phyloP scores from a whole-genome alignment of 64 coral and sea anemone genomes.

The Platygyra sinensis region DNA sequence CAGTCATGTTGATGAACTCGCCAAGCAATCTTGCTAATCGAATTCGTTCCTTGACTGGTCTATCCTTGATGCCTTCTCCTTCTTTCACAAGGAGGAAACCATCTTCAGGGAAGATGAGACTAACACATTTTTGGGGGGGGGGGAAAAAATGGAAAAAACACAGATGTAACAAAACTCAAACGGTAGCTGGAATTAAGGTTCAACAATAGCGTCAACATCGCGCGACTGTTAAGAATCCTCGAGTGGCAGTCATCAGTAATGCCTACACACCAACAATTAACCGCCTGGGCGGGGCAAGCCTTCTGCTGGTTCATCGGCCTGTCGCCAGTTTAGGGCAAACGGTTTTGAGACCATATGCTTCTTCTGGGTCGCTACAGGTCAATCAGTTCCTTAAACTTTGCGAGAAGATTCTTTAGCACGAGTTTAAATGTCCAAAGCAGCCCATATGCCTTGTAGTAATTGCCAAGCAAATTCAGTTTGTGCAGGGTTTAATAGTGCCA shows the following conservation, averaged over 20 bases:
- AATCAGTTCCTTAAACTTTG: background rate
- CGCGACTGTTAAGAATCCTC: conserved; percentile 20
- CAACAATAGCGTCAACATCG: conserved; percentile 44
- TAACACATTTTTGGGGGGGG: background rate
- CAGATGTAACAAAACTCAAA: conserved; percentile 1
- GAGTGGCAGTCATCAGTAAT: background rate
- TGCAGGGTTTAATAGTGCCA: background rate
- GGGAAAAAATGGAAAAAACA: no score
- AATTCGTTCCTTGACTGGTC: background rate
- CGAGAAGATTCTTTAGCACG: background rate
- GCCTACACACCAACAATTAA: conserved; percentile 49
- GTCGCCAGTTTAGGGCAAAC: conserved; percentile 22
- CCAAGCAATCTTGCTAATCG: conserved; percentile 23
- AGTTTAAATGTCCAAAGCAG: background rate
- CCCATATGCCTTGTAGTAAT: background rate
- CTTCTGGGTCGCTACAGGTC: background rate
- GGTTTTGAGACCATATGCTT: conserved; percentile 1
- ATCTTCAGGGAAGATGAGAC: conserved; percentile 7
- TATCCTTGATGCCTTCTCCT: background rate
- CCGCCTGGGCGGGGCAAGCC: background rate
- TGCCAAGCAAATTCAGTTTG: conserved; percentile 14
- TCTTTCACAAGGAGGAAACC: background rate
- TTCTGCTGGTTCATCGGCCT: conserved; percentile 27
- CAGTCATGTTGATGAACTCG: conserved; percentile 27
- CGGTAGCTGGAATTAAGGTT: conserved; percentile 13